phyloP scores from a whole-genome alignment of 1,140 invertebrate species.

The Anoplolepis gracilipes region DNA sequence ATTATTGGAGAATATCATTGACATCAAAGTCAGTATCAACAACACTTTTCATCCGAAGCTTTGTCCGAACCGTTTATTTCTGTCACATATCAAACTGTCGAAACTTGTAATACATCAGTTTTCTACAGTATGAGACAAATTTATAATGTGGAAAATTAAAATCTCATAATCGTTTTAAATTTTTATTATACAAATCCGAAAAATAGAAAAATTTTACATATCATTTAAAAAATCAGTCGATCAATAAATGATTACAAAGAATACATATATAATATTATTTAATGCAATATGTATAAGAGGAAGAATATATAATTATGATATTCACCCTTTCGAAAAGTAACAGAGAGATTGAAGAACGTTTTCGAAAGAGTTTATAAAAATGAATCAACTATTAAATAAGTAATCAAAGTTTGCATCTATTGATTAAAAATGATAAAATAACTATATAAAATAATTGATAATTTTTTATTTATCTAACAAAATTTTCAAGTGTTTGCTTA shows the following conservation, averaged over 20 bases:
- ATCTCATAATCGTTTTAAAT: background rate
- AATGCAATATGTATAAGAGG: background rate
- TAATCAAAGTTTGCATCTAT: background rate
- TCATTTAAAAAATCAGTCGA: background rate
- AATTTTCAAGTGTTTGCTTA: background rate
- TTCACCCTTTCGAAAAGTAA: background rate
- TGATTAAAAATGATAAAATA: background rate
- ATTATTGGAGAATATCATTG: background rate
- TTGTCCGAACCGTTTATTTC: background rate
- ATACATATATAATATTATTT: background rate
- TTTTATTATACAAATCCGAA: background rate
- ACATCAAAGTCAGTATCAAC: background rate
- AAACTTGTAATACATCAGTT: background rate
- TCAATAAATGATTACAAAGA: background rate
- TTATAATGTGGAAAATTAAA: no score
- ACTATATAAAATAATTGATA: background rate
- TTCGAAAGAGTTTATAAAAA: background rate
- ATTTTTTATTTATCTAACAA: background rate
- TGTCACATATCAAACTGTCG: constrained; percentile 3
- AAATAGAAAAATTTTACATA: background rate
- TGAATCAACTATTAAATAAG: background rate
- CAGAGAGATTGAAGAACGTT: background rate
- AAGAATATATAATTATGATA: background rate
- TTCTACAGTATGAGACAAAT: background rate
- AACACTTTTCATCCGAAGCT: background rate